Evolutionary conservation across 2,888 invertebrate species (phyloP).

Genomic region (Noctua comes): DNA sequence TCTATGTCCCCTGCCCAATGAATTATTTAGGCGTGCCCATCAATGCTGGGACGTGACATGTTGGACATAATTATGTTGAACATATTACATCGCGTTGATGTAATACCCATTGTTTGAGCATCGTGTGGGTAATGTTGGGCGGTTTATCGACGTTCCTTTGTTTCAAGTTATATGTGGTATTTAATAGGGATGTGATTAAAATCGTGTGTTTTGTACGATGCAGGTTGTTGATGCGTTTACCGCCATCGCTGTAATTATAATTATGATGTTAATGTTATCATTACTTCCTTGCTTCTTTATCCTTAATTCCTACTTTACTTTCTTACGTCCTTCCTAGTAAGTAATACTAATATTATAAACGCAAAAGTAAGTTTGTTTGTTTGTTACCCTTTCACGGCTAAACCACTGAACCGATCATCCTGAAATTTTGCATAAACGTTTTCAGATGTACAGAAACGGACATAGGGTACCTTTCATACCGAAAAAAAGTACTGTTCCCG

Average conservation of each 20-base stretch:
- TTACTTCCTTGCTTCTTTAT: too few species aligned
- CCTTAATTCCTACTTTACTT: too few species aligned
- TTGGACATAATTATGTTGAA: constrained; percentile 47
- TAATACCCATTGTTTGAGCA: constrained; percentile 50
- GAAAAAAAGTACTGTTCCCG: too few species aligned
- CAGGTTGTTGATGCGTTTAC: not conserved
- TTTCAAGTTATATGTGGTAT: constrained; percentile 8
- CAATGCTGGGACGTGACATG: constrained; percentile 28
- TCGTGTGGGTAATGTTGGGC: constrained; percentile 47
- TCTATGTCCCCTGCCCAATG: constrained; percentile 3
- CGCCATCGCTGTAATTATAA: not conserved
- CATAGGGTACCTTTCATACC: too few species aligned
- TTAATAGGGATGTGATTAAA: constrained; percentile 22
- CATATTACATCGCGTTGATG: constrained; percentile 37
- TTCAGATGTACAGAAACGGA: too few species aligned
- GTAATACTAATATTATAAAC: too few species aligned
- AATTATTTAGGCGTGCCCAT: constrained; percentile 43
- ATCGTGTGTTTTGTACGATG: not conserved
- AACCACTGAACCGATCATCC: too few species aligned
- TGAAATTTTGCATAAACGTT: too few species aligned
- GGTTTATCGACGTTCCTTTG: constrained; percentile 36
- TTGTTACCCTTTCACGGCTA: too few species aligned
- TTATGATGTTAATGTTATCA: too few species aligned
- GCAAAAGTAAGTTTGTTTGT: too few species aligned
- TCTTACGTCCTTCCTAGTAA: too few species aligned